Base-by-base conservation (phyloP, 2,113 vertebrate species). In the Corapipo altera region DNA sequence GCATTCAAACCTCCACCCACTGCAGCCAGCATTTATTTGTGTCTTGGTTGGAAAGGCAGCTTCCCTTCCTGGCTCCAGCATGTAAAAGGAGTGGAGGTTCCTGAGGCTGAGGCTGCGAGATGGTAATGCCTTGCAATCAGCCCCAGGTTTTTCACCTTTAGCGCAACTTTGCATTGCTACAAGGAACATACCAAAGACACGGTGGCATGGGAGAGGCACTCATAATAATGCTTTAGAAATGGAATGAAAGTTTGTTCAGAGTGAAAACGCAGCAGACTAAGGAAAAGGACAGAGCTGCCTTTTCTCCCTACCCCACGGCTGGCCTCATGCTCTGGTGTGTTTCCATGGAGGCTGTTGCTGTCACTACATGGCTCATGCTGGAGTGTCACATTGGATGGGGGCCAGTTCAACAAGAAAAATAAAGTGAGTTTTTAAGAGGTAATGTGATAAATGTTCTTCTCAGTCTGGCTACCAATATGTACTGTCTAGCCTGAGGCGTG, bases 331-430 rank as follows among this genome's bases (percentile, higher is more conserved):
- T 95, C 90, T 41, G 21, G 92, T 93, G 96, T 96, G 95, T 97
- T 97, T 97, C 96, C 96, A 97, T 96, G 96, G 97, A 96, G 95
- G 97, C 96, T 94, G 95, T 59, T 95, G 95, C 95, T 97, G 95
- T 95, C 95, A 88, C 89, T 86, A 85, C 92, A 94, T 70, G 88
- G 91, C 95, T 97, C 88, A 93, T 2, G 19, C 94, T 91, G 71
- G 93, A 97, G 93, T 94, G 94, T 97, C 94, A 95, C 90, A 81
- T 90, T 97, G 95, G 95, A 97, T 70, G 43, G 66, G n/a, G 92
- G 95, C 97, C 97, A 97, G 93, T 90, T 95, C 84, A 91, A 94
- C 83, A 95, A 96, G 89, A 96, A 93, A 96, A 97, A 95, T 94
- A 94, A 95, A 95, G 91, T 93, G 85, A 95, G 85, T 94, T 95